Percentiles rank a stretch among this genome's conserved stretches.
Conservation (phyloP, 2,797 vertebrate species). For the Rhinatrema bivittatum region DNA sequence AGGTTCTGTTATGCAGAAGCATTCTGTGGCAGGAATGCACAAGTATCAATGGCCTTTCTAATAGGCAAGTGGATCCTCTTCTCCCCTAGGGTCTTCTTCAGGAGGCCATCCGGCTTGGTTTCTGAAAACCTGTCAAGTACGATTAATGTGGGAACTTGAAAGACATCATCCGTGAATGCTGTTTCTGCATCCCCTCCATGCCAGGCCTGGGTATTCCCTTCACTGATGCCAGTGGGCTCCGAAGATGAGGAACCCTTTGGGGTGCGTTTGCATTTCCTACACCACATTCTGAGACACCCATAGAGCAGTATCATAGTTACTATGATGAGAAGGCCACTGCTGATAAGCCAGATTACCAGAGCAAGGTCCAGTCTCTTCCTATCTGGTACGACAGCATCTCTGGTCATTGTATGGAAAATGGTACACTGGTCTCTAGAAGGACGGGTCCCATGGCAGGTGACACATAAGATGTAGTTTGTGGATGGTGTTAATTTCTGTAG, state of each 20-base stretch:
- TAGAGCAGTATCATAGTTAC: background rate
- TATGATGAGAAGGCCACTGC: background rate
- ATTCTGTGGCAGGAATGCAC: background rate
- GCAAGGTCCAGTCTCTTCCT: background rate
- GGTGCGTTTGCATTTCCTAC: background rate
- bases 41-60: background rate
- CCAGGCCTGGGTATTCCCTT: background rate
- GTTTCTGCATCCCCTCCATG: background rate
- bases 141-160: background rate
- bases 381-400: background rate
- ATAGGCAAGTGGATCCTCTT: background rate
- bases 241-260: background rate
- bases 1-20: background rate
- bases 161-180: background rate
- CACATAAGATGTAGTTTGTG: background rate
- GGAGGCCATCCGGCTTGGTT: background rate
- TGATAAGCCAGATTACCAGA: background rate
- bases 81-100: background rate
- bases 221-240: background rate
- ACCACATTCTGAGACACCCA: slow-evolving; percentile 1
- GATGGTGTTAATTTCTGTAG: background rate
- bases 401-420: background rate
- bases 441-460: background rate
- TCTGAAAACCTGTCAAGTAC: background rate
- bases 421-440: background rate